Percentiles rank a stretch among this genome's conserved stretches.
Evolutionary conservation across 2,888 invertebrate species (phyloP).

Genomic region (Amaurobius ferox): DNA sequence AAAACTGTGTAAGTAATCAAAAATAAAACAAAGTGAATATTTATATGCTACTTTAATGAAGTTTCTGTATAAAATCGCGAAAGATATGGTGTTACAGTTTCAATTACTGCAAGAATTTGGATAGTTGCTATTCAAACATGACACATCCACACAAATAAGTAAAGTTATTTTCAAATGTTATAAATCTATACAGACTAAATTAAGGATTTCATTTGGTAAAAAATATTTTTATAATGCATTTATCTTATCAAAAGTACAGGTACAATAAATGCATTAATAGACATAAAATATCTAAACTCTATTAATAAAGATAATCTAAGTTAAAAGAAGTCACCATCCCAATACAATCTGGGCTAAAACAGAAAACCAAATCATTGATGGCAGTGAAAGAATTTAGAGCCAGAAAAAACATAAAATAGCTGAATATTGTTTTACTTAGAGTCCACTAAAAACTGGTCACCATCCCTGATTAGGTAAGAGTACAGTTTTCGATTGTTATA

Average conservation of each 20-base stretch:
- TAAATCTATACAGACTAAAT: constrained; percentile 1
- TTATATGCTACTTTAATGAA: no score
- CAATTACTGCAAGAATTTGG: no score
- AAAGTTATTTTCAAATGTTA: background rate
- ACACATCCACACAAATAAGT: background rate
- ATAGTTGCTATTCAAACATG: no score
- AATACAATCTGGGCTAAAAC: background rate
- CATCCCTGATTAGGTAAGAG: constrained; percentile 91
- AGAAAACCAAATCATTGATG: background rate
- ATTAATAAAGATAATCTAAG: background rate
- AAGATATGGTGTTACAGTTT: no score
- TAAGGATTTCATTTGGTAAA: background rate
- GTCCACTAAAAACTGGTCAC: constrained; percentile 93
- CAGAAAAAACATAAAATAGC: constrained; percentile 18
- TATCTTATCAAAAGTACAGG: background rate
- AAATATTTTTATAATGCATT: background rate
- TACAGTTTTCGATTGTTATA: constrained; percentile 92
- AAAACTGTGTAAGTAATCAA: no score
- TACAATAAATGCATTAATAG: background rate
- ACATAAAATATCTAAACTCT: background rate
- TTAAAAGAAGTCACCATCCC: background rate
- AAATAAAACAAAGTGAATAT: no score
- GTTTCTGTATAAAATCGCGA: no score
- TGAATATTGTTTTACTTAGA: constrained; percentile 73
- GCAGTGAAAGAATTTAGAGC: constrained; percentile 4